These are phyloP conservation scores for Dinocampus coccinellae DNA, from an alignment of 2,888 invertebrate genomes.

Conservation along the genomic window DNA sequence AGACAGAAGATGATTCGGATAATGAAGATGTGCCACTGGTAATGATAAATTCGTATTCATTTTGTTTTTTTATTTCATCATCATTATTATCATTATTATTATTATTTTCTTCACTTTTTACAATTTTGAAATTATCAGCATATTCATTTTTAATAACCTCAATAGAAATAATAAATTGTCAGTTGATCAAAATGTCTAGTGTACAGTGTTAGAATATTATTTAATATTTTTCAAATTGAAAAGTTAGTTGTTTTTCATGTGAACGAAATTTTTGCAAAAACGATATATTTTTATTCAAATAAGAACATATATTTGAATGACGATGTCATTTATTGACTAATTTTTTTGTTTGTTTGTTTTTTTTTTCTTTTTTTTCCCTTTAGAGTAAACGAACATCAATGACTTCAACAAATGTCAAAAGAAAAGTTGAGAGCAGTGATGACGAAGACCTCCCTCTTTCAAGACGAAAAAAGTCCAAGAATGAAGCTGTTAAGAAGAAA, in stretches of 20 bases:
- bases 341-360: background rate
- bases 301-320: background rate
- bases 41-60: conserved; percentile 56
- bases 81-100: too few relatives aligned
- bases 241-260: background rate
- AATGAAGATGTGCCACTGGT: conserved; percentile 85
- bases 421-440: conserved; percentile 72
- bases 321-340: background rate
- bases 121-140: too few relatives aligned
- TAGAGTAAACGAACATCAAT: conserved; percentile 55
- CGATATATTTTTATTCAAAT: background rate
- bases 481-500: conserved; percentile 74
- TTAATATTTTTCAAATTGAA: background rate
- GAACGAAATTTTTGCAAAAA: background rate
- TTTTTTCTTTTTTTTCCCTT: conserved; percentile 16
- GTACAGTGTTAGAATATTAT: background rate
- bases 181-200: conserved; percentile 8
- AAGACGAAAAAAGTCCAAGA: conserved; percentile 78
- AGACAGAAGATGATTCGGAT: conserved; percentile 72
- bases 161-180: background rate
- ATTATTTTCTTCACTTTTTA: conserved; percentile 24
- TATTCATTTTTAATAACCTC: too few relatives aligned
- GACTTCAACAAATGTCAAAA: conserved; percentile 62
- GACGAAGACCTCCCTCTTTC: conserved; percentile 78
- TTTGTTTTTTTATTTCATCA: too few relatives aligned